Evolutionary conservation across 92 coral and sea anemone genomes (phyloP).

Genomic region (Paramuricea clavata): DNA sequence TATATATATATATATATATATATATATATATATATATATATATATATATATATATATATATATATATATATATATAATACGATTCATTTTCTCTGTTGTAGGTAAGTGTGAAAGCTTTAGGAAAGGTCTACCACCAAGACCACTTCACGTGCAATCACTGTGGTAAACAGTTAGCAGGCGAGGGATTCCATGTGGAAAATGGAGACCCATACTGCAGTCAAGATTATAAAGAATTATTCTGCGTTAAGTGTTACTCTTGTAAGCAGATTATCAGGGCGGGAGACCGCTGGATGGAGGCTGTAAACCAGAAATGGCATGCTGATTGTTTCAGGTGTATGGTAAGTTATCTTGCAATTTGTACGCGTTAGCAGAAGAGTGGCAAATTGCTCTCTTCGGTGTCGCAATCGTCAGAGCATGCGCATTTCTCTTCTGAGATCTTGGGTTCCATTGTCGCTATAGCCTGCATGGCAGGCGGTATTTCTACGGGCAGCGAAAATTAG

Average conservation of each 20-base stretch:
- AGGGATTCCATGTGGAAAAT: conserved; percentile 96
- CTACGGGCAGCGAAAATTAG: no score
- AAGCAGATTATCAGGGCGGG: conserved; percentile 91
- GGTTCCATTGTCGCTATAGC: no score
- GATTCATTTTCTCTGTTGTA: conserved; percentile 55
- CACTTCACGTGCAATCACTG: conserved; percentile 90
- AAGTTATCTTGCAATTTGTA: no score
- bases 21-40: no score
- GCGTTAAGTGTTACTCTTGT: conserved; percentile 87
- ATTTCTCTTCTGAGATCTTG: no score
- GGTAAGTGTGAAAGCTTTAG: conserved; percentile 98
- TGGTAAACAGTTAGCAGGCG: conserved; percentile 84
- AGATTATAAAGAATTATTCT: conserved; percentile 86
- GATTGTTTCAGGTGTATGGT: conserved; percentile 94
- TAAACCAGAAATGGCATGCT: conserved; percentile 95
- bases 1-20: no score
- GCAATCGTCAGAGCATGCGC: no score
- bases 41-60: no score
- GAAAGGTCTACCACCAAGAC: conserved; percentile 93
- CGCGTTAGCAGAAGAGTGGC: no score
- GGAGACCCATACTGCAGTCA: conserved; percentile 94
- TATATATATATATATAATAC: no score
- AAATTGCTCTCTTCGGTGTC: no score
- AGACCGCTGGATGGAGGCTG: conserved; percentile 98
- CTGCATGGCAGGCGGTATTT: no score